These are phyloP conservation scores for Amphipyra tragopoginis DNA, from an alignment of 2,888 invertebrate genomes.

Conservation along the genomic window DNA sequence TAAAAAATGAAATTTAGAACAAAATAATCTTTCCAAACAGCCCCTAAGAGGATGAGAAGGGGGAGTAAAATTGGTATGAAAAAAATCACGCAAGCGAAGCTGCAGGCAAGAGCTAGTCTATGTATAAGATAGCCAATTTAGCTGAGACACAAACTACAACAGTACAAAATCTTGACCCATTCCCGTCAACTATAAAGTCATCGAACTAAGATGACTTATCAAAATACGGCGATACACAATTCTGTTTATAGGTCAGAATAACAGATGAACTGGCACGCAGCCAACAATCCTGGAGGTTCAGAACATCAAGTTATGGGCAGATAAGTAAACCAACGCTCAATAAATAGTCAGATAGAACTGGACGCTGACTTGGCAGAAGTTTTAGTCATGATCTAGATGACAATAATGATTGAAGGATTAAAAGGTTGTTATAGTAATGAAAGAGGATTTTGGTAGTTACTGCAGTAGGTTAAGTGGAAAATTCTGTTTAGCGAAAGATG, in stretches of 20 bases:
- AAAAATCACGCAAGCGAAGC: too few species aligned
- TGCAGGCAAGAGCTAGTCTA: too few species aligned
- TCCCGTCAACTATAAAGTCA: constrained; percentile 27
- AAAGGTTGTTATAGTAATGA: too few species aligned
- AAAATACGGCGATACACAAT: constrained; percentile 33
- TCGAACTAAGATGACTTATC: constrained; percentile 48
- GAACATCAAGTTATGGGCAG: constrained; percentile 31
- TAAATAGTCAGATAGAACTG: constrained; percentile 29
- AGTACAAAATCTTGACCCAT: not conserved
- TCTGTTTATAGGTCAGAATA: constrained; percentile 58
- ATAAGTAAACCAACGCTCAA: constrained; percentile 38
- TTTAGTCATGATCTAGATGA: not conserved
- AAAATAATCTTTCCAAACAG: too few species aligned
- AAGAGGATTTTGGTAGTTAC: too few species aligned
- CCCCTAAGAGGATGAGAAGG: too few species aligned
- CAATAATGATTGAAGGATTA: not conserved
- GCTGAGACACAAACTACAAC: not conserved
- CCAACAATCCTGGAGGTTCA: constrained; percentile 45
- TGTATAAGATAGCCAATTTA: too few species aligned
- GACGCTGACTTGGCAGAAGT: constrained; percentile 21
- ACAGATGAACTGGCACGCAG: constrained; percentile 48
- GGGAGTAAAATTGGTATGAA: too few species aligned
- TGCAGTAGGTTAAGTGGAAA: too few species aligned
- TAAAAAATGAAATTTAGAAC: too few species aligned
- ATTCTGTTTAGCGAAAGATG: too few species aligned